Evolutionary conservation across 2,113 vertebrate genomes (phyloP).

Genomic region (Oceanites oceanicus): DNA sequence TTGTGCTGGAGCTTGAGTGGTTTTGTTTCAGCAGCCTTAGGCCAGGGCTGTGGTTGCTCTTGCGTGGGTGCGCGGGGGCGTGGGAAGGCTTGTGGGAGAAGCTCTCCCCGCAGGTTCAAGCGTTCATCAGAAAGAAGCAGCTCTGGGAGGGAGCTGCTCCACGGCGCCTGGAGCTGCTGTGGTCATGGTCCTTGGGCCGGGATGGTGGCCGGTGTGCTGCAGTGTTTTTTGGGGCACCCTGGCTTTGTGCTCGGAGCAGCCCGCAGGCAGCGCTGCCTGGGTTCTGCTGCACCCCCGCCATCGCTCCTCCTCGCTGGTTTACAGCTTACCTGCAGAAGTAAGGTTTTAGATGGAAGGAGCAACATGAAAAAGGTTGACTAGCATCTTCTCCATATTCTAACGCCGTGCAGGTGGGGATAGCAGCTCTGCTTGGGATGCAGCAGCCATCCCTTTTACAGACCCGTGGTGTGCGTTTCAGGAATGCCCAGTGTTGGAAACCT

Average conservation of each 20-base stretch:
- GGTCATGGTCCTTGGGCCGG: not conserved
- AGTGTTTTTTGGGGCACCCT: not conserved
- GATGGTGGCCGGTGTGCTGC: not conserved
- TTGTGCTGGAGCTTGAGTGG: not conserved
- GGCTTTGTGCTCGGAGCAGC: not conserved
- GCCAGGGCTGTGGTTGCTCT: not conserved
- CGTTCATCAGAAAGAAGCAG: not conserved
- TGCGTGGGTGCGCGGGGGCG: not conserved
- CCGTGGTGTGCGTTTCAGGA: not conserved
- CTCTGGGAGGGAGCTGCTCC: not conserved
- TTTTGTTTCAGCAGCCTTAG: not conserved
- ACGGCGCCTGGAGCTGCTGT: not conserved
- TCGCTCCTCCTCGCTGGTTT: accelerated
- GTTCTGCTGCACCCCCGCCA: not conserved
- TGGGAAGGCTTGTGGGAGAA: not conserved
- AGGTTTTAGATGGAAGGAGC: not conserved
- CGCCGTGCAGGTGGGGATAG: accelerated
- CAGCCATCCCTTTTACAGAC: not conserved
- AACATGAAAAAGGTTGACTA: not conserved
- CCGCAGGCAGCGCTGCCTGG: not conserved
- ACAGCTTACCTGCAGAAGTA: not conserved
- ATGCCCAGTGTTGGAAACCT: accelerated
- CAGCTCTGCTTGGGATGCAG: not conserved
- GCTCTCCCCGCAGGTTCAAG: not conserved
- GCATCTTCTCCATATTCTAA: not conserved